Evolutionary conservation across 2,888 invertebrate genomes (phyloP).

Genomic region (Callosobruchus maculatus): DNA sequence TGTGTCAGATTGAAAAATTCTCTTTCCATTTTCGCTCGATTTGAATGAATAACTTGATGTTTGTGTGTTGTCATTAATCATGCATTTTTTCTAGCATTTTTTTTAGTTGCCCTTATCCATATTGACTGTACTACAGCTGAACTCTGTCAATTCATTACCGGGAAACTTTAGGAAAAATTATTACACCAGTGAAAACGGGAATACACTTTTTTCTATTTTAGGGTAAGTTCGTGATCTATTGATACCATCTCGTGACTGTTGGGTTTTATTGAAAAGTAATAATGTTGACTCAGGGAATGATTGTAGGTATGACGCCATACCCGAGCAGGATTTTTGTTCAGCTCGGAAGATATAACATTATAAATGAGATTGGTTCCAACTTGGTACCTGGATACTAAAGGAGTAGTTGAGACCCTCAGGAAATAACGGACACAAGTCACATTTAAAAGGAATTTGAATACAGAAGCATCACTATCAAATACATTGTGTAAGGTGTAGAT

Average conservation of each 20-base stretch:
- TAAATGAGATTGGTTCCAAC: neutral
- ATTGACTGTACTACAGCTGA: neutral
- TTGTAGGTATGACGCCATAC: neutral
- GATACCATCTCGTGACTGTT: neutral
- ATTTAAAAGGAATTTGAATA: too few species aligned
- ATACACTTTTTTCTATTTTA: neutral
- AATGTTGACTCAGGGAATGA: neutral
- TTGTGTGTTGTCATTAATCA: too few species aligned
- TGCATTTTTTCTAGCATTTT: too few species aligned
- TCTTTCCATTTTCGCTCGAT: too few species aligned
- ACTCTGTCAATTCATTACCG: neutral
- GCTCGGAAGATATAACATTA: neutral
- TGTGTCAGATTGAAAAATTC: too few species aligned
- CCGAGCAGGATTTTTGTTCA: neutral
- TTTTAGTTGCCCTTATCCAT: too few species aligned
- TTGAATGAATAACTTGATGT: too few species aligned
- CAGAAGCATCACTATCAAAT: too few species aligned
- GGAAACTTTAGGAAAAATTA: neutral
- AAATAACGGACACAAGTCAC: too few species aligned
- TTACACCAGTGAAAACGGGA: neutral
- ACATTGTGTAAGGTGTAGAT: too few species aligned
- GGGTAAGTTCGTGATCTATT: neutral
- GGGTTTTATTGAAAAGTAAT: neutral
- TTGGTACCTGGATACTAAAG: too few species aligned
- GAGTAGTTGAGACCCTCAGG: too few species aligned